Percentiles rank a stretch among this genome's conserved stretches.
phyloP scores from a whole-genome alignment of 2,797 vertebrate species.

The Hapalemur alaotrensis region DNA sequence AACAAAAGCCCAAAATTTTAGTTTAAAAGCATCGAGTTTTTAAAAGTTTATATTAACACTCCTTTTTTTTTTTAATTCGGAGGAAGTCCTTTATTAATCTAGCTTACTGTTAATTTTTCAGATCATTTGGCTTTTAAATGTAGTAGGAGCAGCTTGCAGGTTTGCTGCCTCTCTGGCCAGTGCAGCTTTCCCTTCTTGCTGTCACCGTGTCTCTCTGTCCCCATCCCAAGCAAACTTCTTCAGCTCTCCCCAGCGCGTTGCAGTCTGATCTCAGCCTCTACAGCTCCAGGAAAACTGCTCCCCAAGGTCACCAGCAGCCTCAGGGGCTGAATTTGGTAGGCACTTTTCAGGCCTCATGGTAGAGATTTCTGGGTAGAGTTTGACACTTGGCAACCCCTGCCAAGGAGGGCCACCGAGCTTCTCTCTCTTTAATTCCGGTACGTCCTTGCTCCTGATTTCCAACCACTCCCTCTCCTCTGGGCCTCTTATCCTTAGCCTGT shows the following conservation, averaged over 20 bases:
- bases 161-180: not conserved
- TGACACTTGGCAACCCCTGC: not conserved
- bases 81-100: not conserved
- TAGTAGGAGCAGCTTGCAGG: not conserved
- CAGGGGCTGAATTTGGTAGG: not conserved
- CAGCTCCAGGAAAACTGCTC: not conserved
- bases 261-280: not conserved
- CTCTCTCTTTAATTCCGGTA: not conserved
- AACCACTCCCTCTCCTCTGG: not conserved
- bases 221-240: not conserved
- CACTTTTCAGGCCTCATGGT: not conserved
- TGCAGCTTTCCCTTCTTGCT: not conserved
- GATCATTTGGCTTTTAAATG: not conserved
- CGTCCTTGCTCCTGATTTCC: not conserved
- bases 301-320: not conserved
- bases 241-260: too few species aligned
- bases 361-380: accelerated
- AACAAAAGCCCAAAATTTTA: not conserved
- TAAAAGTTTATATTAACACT: not conserved
- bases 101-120: not conserved
- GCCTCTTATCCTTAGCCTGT: not conserved
- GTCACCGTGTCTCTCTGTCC: not conserved
- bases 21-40: not conserved
- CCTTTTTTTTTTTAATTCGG: not conserved
- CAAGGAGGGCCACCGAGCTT: not conserved